These are phyloP conservation scores for Drosophila multiciliata DNA, from an alignment of 2,888 invertebrate genomes.

Conservation along the genomic window DNA sequence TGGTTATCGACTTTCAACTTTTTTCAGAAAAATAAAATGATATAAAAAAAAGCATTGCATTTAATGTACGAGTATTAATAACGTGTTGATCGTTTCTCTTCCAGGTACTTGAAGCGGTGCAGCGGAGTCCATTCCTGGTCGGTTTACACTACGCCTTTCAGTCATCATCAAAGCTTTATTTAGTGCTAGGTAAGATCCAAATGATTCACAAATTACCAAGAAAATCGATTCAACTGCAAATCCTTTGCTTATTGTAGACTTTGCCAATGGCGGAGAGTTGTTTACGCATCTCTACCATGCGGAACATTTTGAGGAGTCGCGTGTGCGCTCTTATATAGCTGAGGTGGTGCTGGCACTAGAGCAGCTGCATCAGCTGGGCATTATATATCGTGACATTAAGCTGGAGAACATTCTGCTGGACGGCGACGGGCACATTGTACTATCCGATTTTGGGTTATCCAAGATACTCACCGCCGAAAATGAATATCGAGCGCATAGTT, in stretches of 20 bases:
- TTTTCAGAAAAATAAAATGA: background rate
- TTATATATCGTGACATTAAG: slow-evolving; percentile 99
- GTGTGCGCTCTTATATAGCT: slow-evolving; percentile 97
- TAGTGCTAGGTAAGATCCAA: slow-evolving; percentile 93
- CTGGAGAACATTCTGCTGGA: slow-evolving; percentile 98
- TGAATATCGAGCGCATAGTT: slow-evolving; percentile 96
- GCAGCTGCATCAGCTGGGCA: slow-evolving; percentile 97
- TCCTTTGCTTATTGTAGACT: slow-evolving; percentile 89
- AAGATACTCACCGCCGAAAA: slow-evolving; percentile 91
- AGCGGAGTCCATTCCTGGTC: slow-evolving; percentile 97
- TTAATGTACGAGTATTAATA: background rate
- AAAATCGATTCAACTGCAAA: background rate
- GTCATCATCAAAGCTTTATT: slow-evolving; percentile 97
- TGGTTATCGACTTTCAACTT: slow-evolving; percentile 8
- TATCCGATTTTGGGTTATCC: slow-evolving; percentile 98
- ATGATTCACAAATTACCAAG: background rate
- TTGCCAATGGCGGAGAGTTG: slow-evolving; percentile 98
- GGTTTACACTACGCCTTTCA: slow-evolving; percentile 99
- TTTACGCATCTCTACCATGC: slow-evolving; percentile 98
- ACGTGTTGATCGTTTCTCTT: slow-evolving; percentile 42
- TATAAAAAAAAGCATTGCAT: background rate
- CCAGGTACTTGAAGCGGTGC: slow-evolving; percentile 95
- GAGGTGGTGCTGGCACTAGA: slow-evolving; percentile 98
- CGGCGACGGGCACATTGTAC: slow-evolving; percentile 96
- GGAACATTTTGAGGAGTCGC: slow-evolving; percentile 95